A percentile compares a stretch with the other conserved stretches of the same genome.
phyloP scores from a whole-genome alignment of 2,797 vertebrate genomes.

The Falco cherrug region DNA sequence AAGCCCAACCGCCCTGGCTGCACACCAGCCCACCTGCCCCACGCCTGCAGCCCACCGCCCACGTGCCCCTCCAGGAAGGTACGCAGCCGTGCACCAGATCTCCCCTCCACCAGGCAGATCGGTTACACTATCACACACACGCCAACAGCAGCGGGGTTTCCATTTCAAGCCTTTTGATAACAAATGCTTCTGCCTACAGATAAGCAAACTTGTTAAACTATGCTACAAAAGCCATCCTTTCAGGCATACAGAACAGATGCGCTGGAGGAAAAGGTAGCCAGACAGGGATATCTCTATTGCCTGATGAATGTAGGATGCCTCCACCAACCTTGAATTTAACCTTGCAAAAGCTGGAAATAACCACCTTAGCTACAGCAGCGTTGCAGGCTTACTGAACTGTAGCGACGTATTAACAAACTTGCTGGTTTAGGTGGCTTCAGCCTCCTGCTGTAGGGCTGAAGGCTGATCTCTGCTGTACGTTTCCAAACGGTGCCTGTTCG shows the following conservation, averaged over 20 bases:
- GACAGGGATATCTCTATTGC: background rate
- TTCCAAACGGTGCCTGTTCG: background rate
- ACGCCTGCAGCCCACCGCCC: background rate
- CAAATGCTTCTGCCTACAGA: background rate
- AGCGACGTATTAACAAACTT: background rate
- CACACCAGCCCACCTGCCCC: background rate
- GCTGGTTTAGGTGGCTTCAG: background rate
- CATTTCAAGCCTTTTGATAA: background rate
- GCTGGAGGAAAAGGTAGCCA: background rate
- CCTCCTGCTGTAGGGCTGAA: background rate
- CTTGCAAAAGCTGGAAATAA: background rate
- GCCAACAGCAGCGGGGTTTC: background rate
- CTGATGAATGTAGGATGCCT: background rate
- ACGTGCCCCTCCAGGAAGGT: background rate
- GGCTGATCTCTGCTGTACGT: background rate
- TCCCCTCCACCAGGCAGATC: accelerated
- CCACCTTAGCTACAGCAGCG: background rate
- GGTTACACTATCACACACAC: background rate
- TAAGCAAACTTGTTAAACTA: background rate
- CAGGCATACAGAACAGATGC: background rate
- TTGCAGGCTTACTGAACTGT: background rate
- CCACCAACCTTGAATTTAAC: background rate
- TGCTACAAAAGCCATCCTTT: background rate
- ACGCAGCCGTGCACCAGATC: accelerated
- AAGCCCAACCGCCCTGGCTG: background rate